Base-by-base conservation (phyloP, 2,888 invertebrate species). In the Anoplius nigerrimus region DNA sequence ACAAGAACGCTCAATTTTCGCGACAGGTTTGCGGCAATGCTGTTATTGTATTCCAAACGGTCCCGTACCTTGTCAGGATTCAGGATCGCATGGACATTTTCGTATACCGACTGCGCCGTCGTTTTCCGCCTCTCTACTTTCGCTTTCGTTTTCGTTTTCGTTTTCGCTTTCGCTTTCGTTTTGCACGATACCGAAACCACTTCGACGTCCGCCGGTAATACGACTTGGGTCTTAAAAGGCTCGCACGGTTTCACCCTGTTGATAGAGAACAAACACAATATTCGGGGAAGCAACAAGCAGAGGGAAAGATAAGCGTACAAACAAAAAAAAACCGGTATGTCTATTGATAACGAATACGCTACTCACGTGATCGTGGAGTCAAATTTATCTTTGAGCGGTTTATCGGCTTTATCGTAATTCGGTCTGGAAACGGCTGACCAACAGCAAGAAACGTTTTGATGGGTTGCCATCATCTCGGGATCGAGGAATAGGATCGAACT, bases 1-100 rank as follows among this genome's bases (percentile, higher is more conserved):
- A 97, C 90, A 34, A 97, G 88, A 0, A 97, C 92, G 84, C 93
- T 94, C 18, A 93, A 88, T 51, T 89, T 89, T 20, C 85, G 80
- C 4, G 68, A 61, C 0, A 58, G 34, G 1, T n/a, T 18, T 2
- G 8, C 43, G 2, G 21, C 34, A 5, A 2, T 13, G 24, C 2
- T 51, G 1, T 27, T 58, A 20, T 69, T 62, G 18, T 54, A 42
- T 15, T 59, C 66, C 46, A 71, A 55, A 4, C 91, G 86, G 74
- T 91, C 88, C 74, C 91, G 87, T 62, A 93, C 86, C 72, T 90
- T 88, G 75, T 90, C 76, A 69, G 92, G 85, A 79, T 90, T 88
- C 84, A 93, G 86, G 46, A 91, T 89, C 0, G 91, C 88, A 83
- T 93, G 93, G 0, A 92, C 90, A 74, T 92, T 91, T 70, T 90